Percentiles rank a stretch among this genome's conserved stretches.
Evolutionary conservation across 2,797 vertebrate genomes (phyloP).

Genomic region (Phalanger gymnotis): DNA sequence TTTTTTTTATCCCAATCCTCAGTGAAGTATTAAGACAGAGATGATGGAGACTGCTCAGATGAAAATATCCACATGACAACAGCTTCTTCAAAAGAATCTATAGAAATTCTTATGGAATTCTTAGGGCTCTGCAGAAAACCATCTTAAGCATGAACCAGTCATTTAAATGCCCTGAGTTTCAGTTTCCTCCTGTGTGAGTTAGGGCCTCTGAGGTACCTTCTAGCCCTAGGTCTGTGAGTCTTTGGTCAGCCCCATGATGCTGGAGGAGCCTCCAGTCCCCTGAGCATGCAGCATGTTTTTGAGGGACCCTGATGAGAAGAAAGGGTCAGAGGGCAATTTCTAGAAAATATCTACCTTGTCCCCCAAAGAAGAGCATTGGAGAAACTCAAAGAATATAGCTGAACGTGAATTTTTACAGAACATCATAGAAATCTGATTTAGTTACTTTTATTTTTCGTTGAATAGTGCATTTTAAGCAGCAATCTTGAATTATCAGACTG

Average conservation of each 20-base stretch:
- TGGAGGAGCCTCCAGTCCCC: too few relatives aligned
- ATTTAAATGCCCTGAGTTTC: too few relatives aligned
- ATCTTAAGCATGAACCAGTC: too few relatives aligned
- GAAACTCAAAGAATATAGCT: constrained; percentile 5
- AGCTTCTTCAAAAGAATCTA: not conserved
- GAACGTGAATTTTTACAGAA: constrained; percentile 45
- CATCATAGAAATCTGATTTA: not conserved
- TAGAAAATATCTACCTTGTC: too few relatives aligned
- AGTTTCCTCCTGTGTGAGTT: too few relatives aligned
- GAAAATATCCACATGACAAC: not conserved
- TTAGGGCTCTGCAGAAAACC: too few relatives aligned
- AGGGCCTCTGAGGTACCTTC: too few relatives aligned
- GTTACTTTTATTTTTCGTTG: constrained; percentile 47
- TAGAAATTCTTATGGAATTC: not conserved
- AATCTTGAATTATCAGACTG: constrained; percentile 16
- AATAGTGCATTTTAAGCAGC: constrained; percentile 48
- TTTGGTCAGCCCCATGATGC: too few relatives aligned
- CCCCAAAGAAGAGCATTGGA: constrained; percentile 12
- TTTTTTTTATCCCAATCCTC: constrained; percentile 1
- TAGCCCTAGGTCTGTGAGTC: too few relatives aligned
- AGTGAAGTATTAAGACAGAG: not conserved
- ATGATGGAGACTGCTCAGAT: not conserved
- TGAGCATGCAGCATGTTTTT: too few relatives aligned
- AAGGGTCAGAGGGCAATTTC: constrained; percentile 15
- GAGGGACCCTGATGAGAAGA: not conserved